phyloP scores from a whole-genome alignment of 2,888 invertebrate genomes.

The Synergus laeviventris region DNA sequence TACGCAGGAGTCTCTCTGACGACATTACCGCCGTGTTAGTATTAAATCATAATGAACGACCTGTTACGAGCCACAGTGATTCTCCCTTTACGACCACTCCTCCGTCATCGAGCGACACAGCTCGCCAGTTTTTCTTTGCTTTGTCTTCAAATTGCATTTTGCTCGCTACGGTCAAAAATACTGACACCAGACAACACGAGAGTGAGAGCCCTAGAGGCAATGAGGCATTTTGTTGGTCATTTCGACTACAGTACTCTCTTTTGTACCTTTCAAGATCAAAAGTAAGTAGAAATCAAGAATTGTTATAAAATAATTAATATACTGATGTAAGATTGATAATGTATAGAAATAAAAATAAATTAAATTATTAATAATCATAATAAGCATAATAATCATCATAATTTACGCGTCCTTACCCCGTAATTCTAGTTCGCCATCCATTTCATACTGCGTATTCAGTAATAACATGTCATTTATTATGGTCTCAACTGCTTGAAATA shows the following conservation, averaged over 20 bases:
- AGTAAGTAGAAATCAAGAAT: too few species aligned
- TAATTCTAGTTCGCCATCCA: too few species aligned
- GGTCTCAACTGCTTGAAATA: too few species aligned
- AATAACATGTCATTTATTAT: too few species aligned
- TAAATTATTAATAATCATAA: too few species aligned
- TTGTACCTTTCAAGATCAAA: background rate
- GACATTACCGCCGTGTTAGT: slow-evolving; percentile 76
- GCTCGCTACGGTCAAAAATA: slow-evolving; percentile 13
- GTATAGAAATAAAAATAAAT: too few species aligned
- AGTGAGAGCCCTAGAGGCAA: background rate
- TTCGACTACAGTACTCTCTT: background rate
- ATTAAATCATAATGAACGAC: slow-evolving; percentile 77
- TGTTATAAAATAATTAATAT: too few species aligned
- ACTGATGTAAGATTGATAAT: too few species aligned
- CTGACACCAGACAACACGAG: background rate
- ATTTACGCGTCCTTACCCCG: too few species aligned
- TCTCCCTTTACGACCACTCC: slow-evolving; percentile 66
- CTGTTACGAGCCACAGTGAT: slow-evolving; percentile 72
- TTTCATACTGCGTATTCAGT: too few species aligned
- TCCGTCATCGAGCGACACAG: slow-evolving; percentile 56
- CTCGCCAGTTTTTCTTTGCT: slow-evolving; percentile 50
- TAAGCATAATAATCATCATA: too few species aligned
- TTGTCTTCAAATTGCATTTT: slow-evolving; percentile 48
- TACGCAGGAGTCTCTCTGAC: slow-evolving; percentile 75
- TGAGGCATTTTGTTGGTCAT: background rate